Conservation (phyloP, 2,797 vertebrate genomes). For the Tokudaia muenninki region DNA sequence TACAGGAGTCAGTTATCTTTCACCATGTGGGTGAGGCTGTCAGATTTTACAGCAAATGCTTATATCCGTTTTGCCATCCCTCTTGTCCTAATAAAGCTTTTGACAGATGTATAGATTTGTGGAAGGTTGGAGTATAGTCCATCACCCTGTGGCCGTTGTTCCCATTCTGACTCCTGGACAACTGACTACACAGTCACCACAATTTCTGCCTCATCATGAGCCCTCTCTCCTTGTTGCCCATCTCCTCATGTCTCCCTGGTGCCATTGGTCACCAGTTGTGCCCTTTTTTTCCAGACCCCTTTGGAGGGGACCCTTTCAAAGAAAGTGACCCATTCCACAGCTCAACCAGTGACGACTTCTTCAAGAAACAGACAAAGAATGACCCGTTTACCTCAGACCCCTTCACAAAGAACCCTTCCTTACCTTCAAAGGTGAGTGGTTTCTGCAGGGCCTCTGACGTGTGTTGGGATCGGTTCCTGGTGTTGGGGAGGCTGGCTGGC, state of each 20-base stretch:
- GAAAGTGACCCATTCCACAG: constrained; percentile 93
- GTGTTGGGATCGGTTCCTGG: fast-evolving
- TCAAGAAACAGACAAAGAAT: constrained; percentile 94
- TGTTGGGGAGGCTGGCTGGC: background rate
- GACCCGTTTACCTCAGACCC: constrained; percentile 96
- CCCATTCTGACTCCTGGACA: no score
- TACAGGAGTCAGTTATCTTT: background rate
- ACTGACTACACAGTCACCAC: background rate
- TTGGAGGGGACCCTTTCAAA: constrained; percentile 90
- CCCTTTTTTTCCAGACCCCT: constrained; percentile 85
- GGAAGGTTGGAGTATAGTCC: background rate
- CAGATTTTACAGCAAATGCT: background rate
- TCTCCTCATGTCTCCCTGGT: background rate
- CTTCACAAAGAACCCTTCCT: constrained; percentile 93
- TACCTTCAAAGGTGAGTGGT: constrained; percentile 93
- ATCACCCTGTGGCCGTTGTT: no score
- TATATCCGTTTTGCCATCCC: background rate
- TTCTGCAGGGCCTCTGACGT: background rate
- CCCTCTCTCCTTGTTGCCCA: no score
- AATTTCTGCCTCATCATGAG: background rate
- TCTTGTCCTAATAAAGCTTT: background rate
- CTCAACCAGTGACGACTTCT: constrained; percentile 95
- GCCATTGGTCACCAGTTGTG: background rate
- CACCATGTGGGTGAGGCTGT: background rate
- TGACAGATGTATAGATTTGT: fast-evolving